phyloP scores from a whole-genome alignment of 2,888 invertebrate genomes.

The Hyalella azteca region DNA sequence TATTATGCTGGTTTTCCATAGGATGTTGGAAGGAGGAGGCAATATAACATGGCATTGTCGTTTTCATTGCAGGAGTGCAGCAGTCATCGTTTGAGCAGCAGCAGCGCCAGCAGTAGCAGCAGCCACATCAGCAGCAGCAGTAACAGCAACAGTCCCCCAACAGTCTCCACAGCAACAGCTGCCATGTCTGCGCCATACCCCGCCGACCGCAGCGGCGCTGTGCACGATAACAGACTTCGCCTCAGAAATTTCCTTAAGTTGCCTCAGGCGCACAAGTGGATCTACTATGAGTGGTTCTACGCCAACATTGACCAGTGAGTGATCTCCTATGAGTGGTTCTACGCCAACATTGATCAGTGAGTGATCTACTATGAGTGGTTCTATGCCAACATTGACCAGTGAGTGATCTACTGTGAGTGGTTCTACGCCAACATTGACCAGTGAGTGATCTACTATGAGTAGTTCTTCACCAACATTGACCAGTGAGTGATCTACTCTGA shows the following conservation, averaged over 20 bases:
- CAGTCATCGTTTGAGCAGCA: constrained; percentile 5
- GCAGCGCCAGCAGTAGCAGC: neutral
- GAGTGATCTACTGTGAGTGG: constrained; percentile 99
- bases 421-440: constrained; percentile 98
- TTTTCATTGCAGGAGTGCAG: neutral
- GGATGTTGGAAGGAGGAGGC: neutral
- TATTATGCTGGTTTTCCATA: no score
- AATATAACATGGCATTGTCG: no score
- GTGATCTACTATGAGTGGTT: constrained; percentile 83
- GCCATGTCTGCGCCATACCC: neutral
- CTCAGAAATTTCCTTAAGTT: constrained; percentile 90
- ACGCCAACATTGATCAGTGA: constrained; percentile 91
- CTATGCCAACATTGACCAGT: constrained; percentile 98
- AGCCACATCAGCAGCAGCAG: neutral
- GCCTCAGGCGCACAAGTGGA: constrained; percentile 99
- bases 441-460: constrained; percentile 66
- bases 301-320: constrained; percentile 88
- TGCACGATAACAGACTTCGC: constrained; percentile 87
- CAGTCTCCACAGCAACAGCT: neutral
- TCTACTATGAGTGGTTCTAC: constrained; percentile 99
- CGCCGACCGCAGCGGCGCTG: constrained; percentile 80
- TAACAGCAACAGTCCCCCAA: neutral
- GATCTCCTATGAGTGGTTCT: constrained; percentile 86
- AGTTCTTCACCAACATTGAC: no score
- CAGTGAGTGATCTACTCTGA: constrained; percentile 99